Base-by-base conservation (phyloP, 1,140 invertebrate species). In the Drosophila dunni region DNA sequence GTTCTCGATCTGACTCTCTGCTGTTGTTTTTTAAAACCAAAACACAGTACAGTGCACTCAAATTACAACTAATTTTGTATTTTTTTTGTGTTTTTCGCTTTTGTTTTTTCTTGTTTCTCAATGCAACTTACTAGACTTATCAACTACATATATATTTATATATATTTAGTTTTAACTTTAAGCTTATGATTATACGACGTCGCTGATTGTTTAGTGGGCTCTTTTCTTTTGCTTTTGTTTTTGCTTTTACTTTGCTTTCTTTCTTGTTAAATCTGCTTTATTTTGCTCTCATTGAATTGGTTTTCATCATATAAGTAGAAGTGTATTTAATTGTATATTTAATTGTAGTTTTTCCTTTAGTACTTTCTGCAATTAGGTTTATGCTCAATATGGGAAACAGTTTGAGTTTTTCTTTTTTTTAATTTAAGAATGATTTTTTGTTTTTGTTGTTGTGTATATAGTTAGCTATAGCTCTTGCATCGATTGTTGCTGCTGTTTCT, bases 151-250 rank as follows among this genome's bases (percentile, higher is more conserved):
- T 82, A 84, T 42, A 40, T 29, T 29, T 42, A 40, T 40, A 11
- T 40, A 40, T 10, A 42, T 42, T 42, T 56, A 40, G 64, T 77
- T 75, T 80, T 91, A 79, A 79, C 64, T 75, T 90, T 90, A 90
- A 76, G 86, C 81, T 90, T 90, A 90, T 71, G 68, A 73, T 70
- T 71, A 75, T 89, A 88, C 83, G 84, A 79, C 79, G 77, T 88
- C 82, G 80, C 83, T 88, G 83, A 88, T 88, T 88, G 83, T 88
- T 88, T 88, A 80, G 79, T 89, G 83, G 83, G 84, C 75, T 86
- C 57, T 78, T 64, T 29, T 29, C 24, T 29, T 29, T 29, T 29
- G 65, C 24, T 29, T 40, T 46, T 68, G 13, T 24, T 36, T 45
- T 65, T 48, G 15, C 33, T 42, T 54, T 36, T 44, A 48, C 24